phyloP scores from a whole-genome alignment of 2,888 invertebrate species.

The Cataglyphis rosenhaueri region DNA sequence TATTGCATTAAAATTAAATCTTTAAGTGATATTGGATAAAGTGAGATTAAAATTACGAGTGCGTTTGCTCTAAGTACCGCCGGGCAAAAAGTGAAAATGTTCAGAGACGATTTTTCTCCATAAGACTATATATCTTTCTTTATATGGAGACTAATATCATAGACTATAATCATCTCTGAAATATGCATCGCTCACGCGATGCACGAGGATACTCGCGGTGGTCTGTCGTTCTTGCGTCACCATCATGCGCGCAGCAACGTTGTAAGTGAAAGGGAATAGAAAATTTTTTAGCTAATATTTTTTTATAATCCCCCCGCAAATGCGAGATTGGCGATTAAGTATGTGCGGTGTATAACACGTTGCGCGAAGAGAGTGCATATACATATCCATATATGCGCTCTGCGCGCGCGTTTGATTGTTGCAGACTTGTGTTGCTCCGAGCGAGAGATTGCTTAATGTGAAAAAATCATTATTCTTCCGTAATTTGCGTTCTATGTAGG shows the following conservation, averaged over 20 bases:
- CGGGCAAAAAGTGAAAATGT: neutral
- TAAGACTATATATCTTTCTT: conserved; percentile 8
- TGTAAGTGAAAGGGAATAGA: conserved; percentile 72
- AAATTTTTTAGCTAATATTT: conserved; percentile 62
- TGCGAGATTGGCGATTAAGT: conserved; percentile 38
- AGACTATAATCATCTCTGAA: conserved; percentile 47
- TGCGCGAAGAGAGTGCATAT: conserved; percentile 2
- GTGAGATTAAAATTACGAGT: conserved; percentile 4
- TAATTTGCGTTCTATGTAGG: conserved; percentile 17
- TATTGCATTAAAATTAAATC: neutral
- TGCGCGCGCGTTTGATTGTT: conserved; percentile 21
- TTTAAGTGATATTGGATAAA: neutral
- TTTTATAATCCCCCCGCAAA: conserved; percentile 13
- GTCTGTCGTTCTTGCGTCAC: conserved; percentile 68
- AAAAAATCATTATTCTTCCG: neutral
- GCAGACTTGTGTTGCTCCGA: conserved; percentile 11
- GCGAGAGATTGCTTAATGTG: conserved; percentile 25
- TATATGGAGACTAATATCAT: neutral
- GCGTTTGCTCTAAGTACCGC: neutral
- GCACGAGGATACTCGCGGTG: conserved; percentile 67
- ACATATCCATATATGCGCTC: neutral
- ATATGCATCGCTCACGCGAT: conserved; percentile 57
- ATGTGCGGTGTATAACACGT: conserved; percentile 27
- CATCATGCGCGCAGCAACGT: conserved; percentile 30
- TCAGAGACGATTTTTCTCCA: neutral